Base-by-base conservation (phyloP, 2,113 vertebrate genomes). In the Urocolius indicus region DNA sequence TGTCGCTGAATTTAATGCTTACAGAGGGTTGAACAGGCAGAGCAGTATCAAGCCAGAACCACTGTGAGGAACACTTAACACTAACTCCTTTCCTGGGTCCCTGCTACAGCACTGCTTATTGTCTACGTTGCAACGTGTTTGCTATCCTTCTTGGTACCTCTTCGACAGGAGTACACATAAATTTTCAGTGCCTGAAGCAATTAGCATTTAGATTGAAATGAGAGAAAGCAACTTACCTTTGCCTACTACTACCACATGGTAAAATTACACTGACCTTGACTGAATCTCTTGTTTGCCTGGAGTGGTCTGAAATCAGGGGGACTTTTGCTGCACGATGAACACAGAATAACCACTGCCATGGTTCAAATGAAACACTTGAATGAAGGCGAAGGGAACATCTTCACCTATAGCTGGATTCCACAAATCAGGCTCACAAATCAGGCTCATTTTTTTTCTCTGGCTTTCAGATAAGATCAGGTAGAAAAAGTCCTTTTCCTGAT, bases 151-250 rank as follows among this genome's bases (percentile, higher is more conserved):
- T 62, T 76, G 77, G 90, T n/a, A 82, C 27, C 38, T 81, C 61
- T 77, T 88, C 1, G 2, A 24, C 3, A 57, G 72, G 51, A 79
- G 19, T 7, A 51, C n/a, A 54, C 30, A 48, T 63, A 84, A 81
- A 81, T 91, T 93, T 91, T 77, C 65, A 81, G 90, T 58, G 73
- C 73, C 90, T 34, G 43, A 54, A 32, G 43, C 54, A 83, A 43
- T 95, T 95, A 96, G 88, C 94, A 96, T 95, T 94, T 96, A 96
- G 89, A 93, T 89, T 89, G 89, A 91, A 95, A 90, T 18, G 24
- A 23, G 45, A 89, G 88, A 92, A 96, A 93, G 73, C 57, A 84
- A 87, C 91, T 88, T 92, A 77, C 72, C 59, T 92, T 96, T 89
- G n/a, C 66, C 88, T 90, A 29, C 65, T 84, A 46, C 43, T 84